Conservation (phyloP, 2,888 invertebrate genomes). For the Polydrusus pterygomalis region DNA sequence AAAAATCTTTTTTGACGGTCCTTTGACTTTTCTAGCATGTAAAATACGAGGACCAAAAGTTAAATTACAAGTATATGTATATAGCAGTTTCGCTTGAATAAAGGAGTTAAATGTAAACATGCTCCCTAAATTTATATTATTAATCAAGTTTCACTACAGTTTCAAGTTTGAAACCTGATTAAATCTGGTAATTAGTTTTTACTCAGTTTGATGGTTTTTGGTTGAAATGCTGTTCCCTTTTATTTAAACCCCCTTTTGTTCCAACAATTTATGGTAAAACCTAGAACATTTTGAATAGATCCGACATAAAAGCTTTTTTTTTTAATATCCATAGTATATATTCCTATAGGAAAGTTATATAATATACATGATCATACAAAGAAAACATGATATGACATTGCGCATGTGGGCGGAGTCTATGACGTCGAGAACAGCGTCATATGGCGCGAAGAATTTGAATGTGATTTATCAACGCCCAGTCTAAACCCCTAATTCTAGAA, state of each 20-base stretch:
- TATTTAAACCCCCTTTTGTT: neutral
- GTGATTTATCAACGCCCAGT: too few species aligned
- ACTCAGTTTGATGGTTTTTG: slow-evolving; percentile 19
- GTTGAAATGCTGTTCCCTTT: slow-evolving; percentile 10
- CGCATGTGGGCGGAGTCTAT: too few species aligned
- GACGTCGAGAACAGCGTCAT: too few species aligned
- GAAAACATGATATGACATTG: too few species aligned
- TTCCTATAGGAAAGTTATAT: too few species aligned
- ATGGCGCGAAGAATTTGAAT: too few species aligned
- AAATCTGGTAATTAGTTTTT: slow-evolving; percentile 28
- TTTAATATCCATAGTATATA: too few species aligned
- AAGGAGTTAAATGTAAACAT: slow-evolving; percentile 7
- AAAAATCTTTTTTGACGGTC: too few species aligned
- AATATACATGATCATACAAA: too few species aligned
- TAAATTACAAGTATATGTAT: slow-evolving; percentile 17
- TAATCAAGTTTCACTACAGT: slow-evolving; percentile 26
- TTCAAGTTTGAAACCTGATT: slow-evolving; percentile 24
- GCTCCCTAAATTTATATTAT: slow-evolving; percentile 15
- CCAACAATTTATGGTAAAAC: neutral
- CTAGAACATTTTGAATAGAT: too few species aligned
- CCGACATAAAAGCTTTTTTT: too few species aligned
- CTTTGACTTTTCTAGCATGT: neutral
- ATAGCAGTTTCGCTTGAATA: slow-evolving; percentile 5
- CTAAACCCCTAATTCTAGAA: too few species aligned
- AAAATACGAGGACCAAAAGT: slow-evolving; percentile 1